Conservation (phyloP, 2,113 vertebrate species). For the Pachyramphus minor region DNA sequence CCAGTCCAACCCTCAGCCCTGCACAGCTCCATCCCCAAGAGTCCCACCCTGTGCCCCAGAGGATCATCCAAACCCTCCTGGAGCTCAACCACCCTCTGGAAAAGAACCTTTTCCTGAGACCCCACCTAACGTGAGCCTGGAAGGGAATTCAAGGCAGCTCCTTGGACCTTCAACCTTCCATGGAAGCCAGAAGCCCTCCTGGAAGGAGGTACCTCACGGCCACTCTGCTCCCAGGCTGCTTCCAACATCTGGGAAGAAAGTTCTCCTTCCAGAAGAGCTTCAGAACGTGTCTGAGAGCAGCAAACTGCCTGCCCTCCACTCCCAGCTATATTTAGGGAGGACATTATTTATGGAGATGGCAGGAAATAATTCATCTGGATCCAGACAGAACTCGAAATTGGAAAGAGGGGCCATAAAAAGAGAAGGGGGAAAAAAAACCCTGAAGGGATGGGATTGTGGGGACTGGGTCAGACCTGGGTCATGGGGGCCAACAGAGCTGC, state of each 20-base stretch:
- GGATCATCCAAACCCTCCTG: accelerated
- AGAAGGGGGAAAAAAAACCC: background rate
- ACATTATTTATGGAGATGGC: slow-evolving; percentile 5
- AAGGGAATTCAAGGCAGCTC: background rate
- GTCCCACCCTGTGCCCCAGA: background rate
- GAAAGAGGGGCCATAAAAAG: background rate
- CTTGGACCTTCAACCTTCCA: background rate
- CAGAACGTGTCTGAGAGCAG: background rate
- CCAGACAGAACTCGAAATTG: background rate
- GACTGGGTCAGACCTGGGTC: background rate
- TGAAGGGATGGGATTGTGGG: background rate
- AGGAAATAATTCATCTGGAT: background rate
- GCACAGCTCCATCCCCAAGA: background rate
- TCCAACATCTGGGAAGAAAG: accelerated
- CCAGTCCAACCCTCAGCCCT: background rate
- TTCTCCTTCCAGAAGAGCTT: background rate
- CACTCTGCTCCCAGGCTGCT: background rate
- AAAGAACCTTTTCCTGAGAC: background rate
- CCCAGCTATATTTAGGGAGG: background rate
- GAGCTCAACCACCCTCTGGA: background rate
- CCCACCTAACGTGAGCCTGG: accelerated
- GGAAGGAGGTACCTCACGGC: background rate
- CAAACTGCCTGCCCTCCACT: background rate
- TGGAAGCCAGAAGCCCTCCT: background rate
- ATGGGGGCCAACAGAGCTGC: background rate